Evolutionary conservation across 2,888 invertebrate species (phyloP).

Genomic region (Spialia ferax): DNA sequence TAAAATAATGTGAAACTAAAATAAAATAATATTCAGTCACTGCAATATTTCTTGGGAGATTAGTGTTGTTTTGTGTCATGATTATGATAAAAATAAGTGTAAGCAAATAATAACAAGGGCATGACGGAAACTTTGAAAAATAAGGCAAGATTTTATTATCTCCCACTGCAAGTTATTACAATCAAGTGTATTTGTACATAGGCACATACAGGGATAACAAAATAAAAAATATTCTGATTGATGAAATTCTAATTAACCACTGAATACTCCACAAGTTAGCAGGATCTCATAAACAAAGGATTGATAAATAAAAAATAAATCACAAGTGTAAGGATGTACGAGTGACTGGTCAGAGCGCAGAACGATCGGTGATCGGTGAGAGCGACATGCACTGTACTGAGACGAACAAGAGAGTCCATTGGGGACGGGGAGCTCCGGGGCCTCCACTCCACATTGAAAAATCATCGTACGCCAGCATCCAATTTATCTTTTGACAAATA

Average conservation of each 20-base stretch:
- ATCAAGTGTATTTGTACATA: slow-evolving; percentile 70
- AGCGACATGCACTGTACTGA: slow-evolving; percentile 58
- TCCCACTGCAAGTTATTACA: slow-evolving; percentile 80
- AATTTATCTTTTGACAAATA: slow-evolving; percentile 87
- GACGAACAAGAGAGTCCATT: slow-evolving; percentile 71
- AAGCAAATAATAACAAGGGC: slow-evolving; percentile 54
- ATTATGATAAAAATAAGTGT: slow-evolving; percentile 27
- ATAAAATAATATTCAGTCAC: slow-evolving; percentile 26
- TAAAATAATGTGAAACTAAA: slow-evolving; percentile 34
- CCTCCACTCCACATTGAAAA: slow-evolving; percentile 82
- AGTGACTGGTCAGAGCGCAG: slow-evolving; percentile 55
- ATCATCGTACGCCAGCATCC: slow-evolving; percentile 86
- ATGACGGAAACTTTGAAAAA: slow-evolving; percentile 76
- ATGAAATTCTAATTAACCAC: slow-evolving; percentile 84
- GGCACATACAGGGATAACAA: slow-evolving; percentile 84
- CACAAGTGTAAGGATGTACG: slow-evolving; percentile 52
- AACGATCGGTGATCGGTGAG: slow-evolving; percentile 58
- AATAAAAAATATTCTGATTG: slow-evolving; percentile 84
- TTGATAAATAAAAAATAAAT: slow-evolving; percentile 66
- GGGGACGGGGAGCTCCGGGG: slow-evolving; percentile 74
- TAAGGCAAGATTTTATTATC: slow-evolving; percentile 84
- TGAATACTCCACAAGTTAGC: slow-evolving; percentile 82
- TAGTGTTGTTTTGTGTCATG: slow-evolving; percentile 29
- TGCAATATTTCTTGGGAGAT: slow-evolving; percentile 38
- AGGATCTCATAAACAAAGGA: slow-evolving; percentile 86